A percentile compares a stretch with the other conserved stretches of the same genome.
Evolutionary conservation across 1,140 invertebrate species (phyloP).

Genomic region (Diabrotica undecimpunctata): DNA sequence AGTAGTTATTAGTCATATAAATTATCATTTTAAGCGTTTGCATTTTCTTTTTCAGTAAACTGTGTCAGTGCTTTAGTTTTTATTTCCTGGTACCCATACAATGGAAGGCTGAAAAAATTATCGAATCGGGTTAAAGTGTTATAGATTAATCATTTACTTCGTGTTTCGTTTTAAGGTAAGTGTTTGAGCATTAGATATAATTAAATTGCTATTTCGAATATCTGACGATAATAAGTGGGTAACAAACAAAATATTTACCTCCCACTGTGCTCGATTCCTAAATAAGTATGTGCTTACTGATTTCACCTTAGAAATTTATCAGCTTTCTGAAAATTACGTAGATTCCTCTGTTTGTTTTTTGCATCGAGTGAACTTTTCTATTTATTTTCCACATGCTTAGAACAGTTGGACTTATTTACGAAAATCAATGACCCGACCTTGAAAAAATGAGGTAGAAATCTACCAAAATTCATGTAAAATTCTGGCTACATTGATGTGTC

Average conservation of each 20-base stretch:
- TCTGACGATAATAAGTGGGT: background rate
- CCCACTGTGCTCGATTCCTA: background rate
- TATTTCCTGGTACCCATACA: background rate
- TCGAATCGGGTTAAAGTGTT: background rate
- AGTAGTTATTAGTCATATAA: background rate
- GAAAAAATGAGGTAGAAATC: constrained; percentile 6
- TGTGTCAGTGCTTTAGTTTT: background rate
- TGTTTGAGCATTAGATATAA: background rate
- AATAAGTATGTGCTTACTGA: background rate
- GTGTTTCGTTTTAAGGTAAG: background rate
- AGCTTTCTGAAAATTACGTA: too few species aligned
- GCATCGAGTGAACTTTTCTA: background rate
- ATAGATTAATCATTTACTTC: background rate
- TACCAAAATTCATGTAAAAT: constrained; percentile 11
- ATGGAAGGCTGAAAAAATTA: background rate
- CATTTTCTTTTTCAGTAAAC: background rate
- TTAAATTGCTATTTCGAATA: background rate
- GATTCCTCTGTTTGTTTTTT: too few species aligned
- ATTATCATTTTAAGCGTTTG: background rate
- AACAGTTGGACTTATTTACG: constrained; percentile 4
- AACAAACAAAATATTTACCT: background rate
- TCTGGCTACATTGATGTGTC: constrained; percentile 16
- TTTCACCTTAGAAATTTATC: background rate
- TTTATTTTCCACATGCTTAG: constrained; percentile 2
- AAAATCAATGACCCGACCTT: constrained; percentile 20